Conservation (phyloP, 2,888 invertebrate species). For the Ectemnius lituratus region DNA sequence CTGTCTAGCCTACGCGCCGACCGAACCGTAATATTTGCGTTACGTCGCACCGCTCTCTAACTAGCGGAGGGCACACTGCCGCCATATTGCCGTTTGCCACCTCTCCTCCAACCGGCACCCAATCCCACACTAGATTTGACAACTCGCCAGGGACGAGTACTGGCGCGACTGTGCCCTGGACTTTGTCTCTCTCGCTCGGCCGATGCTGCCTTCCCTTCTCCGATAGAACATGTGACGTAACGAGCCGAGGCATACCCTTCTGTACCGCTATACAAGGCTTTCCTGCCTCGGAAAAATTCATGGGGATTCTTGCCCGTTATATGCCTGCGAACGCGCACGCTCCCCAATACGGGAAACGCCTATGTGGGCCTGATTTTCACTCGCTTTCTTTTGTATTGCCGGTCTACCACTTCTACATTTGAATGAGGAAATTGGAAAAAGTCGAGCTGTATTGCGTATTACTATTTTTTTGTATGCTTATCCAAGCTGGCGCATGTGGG, state of each 20-base stretch:
- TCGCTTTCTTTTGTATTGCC: too few species aligned
- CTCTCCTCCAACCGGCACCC: constrained; percentile 42
- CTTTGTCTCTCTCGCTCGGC: not conserved
- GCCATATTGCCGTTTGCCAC: constrained; percentile 70
- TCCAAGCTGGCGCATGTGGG: too few species aligned
- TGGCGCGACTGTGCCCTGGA: constrained; percentile 8
- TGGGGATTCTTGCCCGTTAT: constrained; percentile 12
- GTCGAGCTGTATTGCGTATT: not conserved
- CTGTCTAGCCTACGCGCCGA: constrained; percentile 33
- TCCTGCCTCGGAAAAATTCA: constrained; percentile 7
- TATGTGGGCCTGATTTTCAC: not conserved
- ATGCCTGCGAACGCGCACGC: not conserved
- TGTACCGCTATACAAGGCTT: constrained; percentile 50
- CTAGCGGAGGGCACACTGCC: constrained; percentile 65
- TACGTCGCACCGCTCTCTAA: constrained; percentile 61
- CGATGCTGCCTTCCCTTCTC: constrained; percentile 4
- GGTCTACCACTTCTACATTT: too few species aligned
- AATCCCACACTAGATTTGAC: constrained; percentile 66
- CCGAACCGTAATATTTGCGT: constrained; percentile 27
- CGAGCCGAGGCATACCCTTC: constrained; percentile 45
- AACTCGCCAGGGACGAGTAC: constrained; percentile 61
- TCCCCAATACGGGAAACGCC: constrained; percentile 6
- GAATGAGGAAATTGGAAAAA: not conserved
- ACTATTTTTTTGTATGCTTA: not conserved
- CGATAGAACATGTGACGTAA: constrained; percentile 51